Evolutionary conservation across 1,140 invertebrate species (phyloP).

Genomic region (Alviniconcha marisindica): DNA sequence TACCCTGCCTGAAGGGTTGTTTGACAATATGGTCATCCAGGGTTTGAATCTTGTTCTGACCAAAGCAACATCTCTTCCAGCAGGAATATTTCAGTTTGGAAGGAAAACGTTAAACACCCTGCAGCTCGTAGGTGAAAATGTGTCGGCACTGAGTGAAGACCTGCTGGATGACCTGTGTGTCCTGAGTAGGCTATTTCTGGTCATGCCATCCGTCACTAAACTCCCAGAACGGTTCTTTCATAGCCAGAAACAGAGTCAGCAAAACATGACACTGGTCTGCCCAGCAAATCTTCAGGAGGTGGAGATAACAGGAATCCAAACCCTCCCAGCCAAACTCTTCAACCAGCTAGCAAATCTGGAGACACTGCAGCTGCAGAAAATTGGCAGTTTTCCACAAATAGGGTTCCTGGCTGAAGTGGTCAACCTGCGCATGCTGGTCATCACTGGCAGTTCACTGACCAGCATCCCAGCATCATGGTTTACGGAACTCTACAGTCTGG

Average conservation of each 20-base stretch:
- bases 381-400: constrained; percentile 5
- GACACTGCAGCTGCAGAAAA: constrained; percentile 26
- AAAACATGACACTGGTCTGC: too few species aligned
- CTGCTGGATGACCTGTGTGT: constrained; percentile 26
- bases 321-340: constrained; percentile 34
- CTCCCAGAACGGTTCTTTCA: constrained; percentile 40
- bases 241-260: constrained; percentile 17
- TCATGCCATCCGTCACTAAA: constrained; percentile 28
- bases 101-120: constrained; percentile 31
- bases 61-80: constrained; percentile 26
- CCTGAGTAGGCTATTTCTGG: constrained; percentile 35
- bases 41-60: constrained; percentile 34
- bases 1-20: constrained; percentile 29
- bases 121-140: constrained; percentile 24
- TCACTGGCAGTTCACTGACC: constrained; percentile 30
- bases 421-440: constrained; percentile 35
- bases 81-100: constrained; percentile 35
- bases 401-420: constrained; percentile 23
- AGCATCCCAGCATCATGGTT: constrained; percentile 39
- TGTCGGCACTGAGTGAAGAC: constrained; percentile 20
- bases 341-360: constrained; percentile 26
- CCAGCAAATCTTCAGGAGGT: constrained; percentile 41
- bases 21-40: constrained; percentile 26
- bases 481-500: constrained; percentile 33
- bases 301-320: constrained; percentile 23